Conservation (phyloP, 2,888 invertebrate species). For the Cryptus armator region DNA sequence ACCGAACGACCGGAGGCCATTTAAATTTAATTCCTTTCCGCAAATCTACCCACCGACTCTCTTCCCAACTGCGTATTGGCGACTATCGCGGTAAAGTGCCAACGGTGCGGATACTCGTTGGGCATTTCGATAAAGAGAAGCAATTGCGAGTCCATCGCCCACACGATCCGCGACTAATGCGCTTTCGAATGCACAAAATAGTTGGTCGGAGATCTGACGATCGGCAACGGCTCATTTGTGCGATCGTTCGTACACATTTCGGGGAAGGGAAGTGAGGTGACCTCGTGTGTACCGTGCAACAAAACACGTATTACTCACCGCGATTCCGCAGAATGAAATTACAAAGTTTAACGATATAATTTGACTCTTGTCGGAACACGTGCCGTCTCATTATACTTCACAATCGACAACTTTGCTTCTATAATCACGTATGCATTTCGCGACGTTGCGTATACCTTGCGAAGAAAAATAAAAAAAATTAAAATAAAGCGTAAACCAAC, state of each 20-base stretch:
- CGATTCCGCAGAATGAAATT: not conserved
- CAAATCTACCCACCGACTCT: constrained; percentile 83
- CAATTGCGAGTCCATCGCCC: constrained; percentile 43
- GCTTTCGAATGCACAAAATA: constrained; percentile 38
- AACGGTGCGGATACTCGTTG: not conserved
- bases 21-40: constrained; percentile 83
- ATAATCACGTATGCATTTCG: too few relatives aligned
- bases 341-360: constrained; percentile 1
- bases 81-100: constrained; percentile 2
- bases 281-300: not conserved
- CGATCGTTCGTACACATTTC: constrained; percentile 2
- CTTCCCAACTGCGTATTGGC: constrained; percentile 14
- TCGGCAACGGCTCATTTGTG: constrained; percentile 19
- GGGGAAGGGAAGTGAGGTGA: not conserved
- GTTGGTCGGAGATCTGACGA: constrained; percentile 38
- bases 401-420: not conserved
- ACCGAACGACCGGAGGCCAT: constrained; percentile 68
- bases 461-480: too few relatives aligned
- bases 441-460: too few relatives aligned
- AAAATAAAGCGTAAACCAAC: too few relatives aligned
- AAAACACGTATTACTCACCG: not conserved
- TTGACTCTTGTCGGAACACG: not conserved
- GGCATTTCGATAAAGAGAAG: constrained; percentile 50
- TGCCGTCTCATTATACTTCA: too few relatives aligned
- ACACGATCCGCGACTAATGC: constrained; percentile 36